A percentile compares a stretch with the other conserved stretches of the same genome.
phyloP scores from a whole-genome alignment of 2,113 vertebrate species.

The Ictalurus furcatus region DNA sequence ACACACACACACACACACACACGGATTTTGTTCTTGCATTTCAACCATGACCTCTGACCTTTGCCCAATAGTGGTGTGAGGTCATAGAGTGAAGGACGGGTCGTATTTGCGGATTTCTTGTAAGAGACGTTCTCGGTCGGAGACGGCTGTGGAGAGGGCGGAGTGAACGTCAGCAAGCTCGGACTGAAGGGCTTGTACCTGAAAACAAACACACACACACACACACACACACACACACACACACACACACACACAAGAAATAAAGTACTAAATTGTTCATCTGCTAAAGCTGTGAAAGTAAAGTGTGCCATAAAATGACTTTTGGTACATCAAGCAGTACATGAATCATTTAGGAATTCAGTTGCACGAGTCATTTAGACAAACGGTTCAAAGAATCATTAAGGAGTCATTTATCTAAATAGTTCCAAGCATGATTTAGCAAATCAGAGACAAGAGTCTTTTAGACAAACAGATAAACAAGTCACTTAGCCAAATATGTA shows the following conservation, averaged over 20 bases:
- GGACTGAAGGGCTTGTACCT: slow-evolving; percentile 68
- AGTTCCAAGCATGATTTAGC: too few relatives aligned
- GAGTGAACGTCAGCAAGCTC: slow-evolving; percentile 76
- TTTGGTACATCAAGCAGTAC: neutral
- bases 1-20: neutral
- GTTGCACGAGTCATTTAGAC: too few relatives aligned
- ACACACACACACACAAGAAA: neutral
- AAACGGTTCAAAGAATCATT: neutral
- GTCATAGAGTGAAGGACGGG: slow-evolving; percentile 85
- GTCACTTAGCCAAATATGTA: too few relatives aligned
- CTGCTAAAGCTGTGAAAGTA: neutral
- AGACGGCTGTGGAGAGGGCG: slow-evolving; percentile 78
- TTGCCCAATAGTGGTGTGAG: neutral
- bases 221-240: neutral
- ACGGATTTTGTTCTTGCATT: neutral
- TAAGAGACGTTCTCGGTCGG: slow-evolving; percentile 84
- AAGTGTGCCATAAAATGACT: neutral
- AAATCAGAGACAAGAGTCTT: neutral
- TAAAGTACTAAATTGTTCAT: neutral
- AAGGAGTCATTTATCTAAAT: neutral
- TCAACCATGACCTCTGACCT: neutral
- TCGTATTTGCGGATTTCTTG: slow-evolving; percentile 88
- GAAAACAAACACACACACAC: slow-evolving; percentile 37
- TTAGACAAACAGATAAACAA: neutral
- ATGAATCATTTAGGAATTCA: neutral